These are phyloP conservation scores for Malurus cyaneus DNA, from an alignment of 2,113 vertebrate genomes.

Conservation along the genomic window DNA sequence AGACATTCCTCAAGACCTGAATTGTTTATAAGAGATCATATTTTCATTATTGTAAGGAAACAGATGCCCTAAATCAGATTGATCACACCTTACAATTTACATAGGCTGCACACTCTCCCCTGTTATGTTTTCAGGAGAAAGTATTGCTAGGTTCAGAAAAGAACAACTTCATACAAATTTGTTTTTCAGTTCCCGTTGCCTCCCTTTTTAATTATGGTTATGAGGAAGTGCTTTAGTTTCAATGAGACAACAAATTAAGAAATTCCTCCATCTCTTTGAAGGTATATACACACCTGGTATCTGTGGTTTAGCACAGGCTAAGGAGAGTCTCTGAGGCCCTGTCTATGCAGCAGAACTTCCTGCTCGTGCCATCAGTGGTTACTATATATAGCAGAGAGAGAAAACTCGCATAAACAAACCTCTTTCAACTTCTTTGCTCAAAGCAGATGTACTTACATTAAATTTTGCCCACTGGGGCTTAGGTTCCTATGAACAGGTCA, in stretches of 20 bases:
- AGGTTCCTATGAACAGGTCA: not conserved
- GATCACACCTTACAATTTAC: not conserved
- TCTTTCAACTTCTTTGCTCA: not conserved
- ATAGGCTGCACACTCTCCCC: not conserved
- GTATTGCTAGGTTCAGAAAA: not conserved
- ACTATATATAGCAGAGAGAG: not conserved
- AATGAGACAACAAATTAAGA: constrained; percentile 51
- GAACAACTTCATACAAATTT: not conserved
- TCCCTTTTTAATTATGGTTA: constrained; percentile 62
- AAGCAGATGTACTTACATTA: not conserved
- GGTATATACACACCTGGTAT: constrained; percentile 17
- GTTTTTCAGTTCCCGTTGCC: constrained; percentile 30
- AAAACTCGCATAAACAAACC: not conserved
- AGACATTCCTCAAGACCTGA: not conserved
- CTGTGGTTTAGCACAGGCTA: constrained; percentile 27
- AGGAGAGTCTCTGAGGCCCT: not conserved
- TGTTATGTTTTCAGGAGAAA: constrained; percentile 28
- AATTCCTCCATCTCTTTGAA: constrained; percentile 45
- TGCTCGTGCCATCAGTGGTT: not conserved
- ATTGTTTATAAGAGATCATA: not conserved
- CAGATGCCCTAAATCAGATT: not conserved
- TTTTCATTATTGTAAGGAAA: not conserved
- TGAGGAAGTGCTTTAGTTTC: constrained; percentile 37
- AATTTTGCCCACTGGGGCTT: not conserved
- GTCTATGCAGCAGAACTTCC: not conserved